A percentile compares a stretch with the other conserved stretches of the same genome.
Conservation (phyloP, 2,888 invertebrate genomes). For the Drosophila kuntzei region DNA sequence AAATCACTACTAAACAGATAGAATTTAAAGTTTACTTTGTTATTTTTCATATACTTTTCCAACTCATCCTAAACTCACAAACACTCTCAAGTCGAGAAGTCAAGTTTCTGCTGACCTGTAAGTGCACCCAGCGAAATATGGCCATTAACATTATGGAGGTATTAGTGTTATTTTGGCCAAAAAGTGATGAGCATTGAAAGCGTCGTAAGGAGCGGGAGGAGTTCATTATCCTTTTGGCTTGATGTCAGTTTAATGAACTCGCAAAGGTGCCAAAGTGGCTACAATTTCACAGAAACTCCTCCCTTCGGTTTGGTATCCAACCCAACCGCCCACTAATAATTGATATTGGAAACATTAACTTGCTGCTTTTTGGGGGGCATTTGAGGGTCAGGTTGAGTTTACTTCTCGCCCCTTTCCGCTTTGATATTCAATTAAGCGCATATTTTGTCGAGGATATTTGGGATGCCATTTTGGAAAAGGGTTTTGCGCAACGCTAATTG, state of each 20-base stretch:
- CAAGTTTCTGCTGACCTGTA: conserved; percentile 10
- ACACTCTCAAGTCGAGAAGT: neutral
- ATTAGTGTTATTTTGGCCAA: conserved; percentile 44
- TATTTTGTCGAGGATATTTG: conserved; percentile 63
- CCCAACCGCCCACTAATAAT: conserved; percentile 56
- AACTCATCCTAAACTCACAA: neutral
- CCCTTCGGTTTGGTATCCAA: neutral
- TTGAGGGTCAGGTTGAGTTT: conserved; percentile 40
- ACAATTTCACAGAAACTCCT: conserved; percentile 33
- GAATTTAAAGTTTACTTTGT: neutral
- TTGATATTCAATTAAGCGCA: conserved; percentile 72
- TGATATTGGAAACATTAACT: conserved; percentile 73
- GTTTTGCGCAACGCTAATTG: conserved; percentile 60
- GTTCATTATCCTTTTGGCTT: conserved; percentile 70
- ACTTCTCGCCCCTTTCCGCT: neutral
- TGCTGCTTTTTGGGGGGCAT: conserved; percentile 30
- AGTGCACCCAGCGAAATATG: conserved; percentile 23
- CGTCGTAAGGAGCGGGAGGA: conserved; percentile 47
- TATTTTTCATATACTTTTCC: neutral
- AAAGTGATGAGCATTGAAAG: conserved; percentile 65
- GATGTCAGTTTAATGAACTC: conserved; percentile 71
- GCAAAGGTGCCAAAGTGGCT: conserved; percentile 67
- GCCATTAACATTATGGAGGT: conserved; percentile 36
- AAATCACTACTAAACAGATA: no score
- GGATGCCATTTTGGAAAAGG: conserved; percentile 37